phyloP scores from a whole-genome alignment of 2,888 invertebrate species.

The Caenorhabditis doughertyi region DNA sequence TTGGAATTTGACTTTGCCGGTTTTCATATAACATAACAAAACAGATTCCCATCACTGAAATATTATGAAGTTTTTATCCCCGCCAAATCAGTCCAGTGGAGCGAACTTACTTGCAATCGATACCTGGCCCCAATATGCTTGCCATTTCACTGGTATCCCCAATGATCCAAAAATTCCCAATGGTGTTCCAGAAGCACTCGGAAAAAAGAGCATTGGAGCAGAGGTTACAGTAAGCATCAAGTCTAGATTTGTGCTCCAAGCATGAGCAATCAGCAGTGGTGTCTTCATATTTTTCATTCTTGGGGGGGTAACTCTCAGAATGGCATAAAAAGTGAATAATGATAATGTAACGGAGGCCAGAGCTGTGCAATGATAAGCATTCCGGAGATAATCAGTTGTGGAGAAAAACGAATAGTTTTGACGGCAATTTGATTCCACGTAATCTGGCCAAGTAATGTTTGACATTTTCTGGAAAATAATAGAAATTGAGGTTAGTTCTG shows the following conservation, averaged over 20 bases:
- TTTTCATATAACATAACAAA: conserved; percentile 51
- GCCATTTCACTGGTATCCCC: conserved; percentile 30
- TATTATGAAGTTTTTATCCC: background rate
- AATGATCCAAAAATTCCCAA: conserved; percentile 29
- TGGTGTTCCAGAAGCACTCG: conserved; percentile 32
- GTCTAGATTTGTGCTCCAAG: conserved; percentile 38
- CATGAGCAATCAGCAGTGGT: conserved; percentile 21
- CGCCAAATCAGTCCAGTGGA: too few species aligned
- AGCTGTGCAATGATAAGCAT: conserved; percentile 43
- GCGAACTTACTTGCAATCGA: conserved; percentile 42
- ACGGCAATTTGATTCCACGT: conserved; percentile 26
- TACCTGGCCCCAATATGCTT: conserved; percentile 43
- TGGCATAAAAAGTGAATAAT: conserved; percentile 36
- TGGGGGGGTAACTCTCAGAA: conserved; percentile 17
- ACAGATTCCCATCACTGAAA: conserved; percentile 25
- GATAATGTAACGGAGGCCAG: conserved; percentile 39
- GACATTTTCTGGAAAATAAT: background rate
- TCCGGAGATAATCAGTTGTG: conserved; percentile 32
- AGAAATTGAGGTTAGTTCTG: too few species aligned
- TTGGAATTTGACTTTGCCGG: conserved; percentile 50
- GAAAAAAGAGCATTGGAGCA: conserved; percentile 37
- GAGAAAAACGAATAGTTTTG: conserved; percentile 42
- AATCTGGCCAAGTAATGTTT: conserved; percentile 25
- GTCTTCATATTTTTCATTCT: conserved; percentile 36
- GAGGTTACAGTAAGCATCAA: conserved; percentile 32